Conservation (phyloP, 2,797 vertebrate genomes). For the Cichlasoma orientale region DNA sequence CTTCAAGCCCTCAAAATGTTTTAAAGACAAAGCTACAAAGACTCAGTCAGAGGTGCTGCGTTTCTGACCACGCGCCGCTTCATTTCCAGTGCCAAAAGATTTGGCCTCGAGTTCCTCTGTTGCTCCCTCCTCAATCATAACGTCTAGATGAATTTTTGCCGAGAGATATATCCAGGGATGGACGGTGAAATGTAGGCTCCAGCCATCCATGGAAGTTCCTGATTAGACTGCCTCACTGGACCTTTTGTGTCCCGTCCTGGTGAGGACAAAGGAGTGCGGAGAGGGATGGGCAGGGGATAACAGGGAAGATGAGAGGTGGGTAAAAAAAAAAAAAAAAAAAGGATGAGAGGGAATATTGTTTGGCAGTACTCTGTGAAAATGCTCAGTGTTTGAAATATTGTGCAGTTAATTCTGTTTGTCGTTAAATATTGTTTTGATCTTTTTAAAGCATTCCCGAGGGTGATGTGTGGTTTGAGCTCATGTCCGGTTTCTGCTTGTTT, state of each 20-base stretch:
- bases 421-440: slow-evolving; percentile 25
- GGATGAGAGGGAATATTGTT: slow-evolving; percentile 60
- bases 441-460: slow-evolving; percentile 3
- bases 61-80: slow-evolving; percentile 25
- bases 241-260: slow-evolving; percentile 83
- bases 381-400: slow-evolving; percentile 60
- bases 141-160: slow-evolving; percentile 73
- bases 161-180: slow-evolving; percentile 77
- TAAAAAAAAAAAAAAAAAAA: slow-evolving; percentile 20
- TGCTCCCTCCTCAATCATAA: slow-evolving; percentile 82
- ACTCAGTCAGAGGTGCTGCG: background rate
- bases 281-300: slow-evolving; percentile 77
- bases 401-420: slow-evolving; percentile 43
- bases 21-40: slow-evolving; percentile 24
- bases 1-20: slow-evolving; percentile 25
- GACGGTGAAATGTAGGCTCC: slow-evolving; percentile 77
- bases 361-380: slow-evolving; percentile 50
- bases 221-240: slow-evolving; percentile 86
- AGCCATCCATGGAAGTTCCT: slow-evolving; percentile 84
- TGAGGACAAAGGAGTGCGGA: slow-evolving; percentile 77
- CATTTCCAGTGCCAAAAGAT: slow-evolving; percentile 46
- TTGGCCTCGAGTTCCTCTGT: slow-evolving; percentile 57
- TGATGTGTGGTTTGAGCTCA: background rate
- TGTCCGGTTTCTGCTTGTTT: background rate
- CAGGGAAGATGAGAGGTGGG: slow-evolving; percentile 76